Evolutionary conservation across 2,113 vertebrate species (phyloP).

Genomic region (Austrofundulus limnaeus): DNA sequence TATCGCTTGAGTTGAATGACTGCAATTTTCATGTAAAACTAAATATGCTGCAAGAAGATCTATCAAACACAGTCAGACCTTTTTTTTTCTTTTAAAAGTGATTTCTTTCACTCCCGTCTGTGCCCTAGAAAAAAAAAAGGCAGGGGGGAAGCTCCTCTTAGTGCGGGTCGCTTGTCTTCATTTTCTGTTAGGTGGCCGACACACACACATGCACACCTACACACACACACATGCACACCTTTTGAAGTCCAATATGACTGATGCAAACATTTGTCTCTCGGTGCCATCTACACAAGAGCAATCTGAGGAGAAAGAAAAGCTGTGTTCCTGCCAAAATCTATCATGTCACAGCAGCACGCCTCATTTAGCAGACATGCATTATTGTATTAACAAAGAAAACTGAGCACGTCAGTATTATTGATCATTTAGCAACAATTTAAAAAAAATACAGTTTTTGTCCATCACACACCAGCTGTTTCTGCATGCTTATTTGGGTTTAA

Average conservation of each 20-base stretch:
- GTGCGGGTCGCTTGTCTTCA: conserved; percentile 56
- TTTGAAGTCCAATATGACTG: conserved; percentile 34
- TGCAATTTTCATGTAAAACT: conserved; percentile 68
- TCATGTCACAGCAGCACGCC: conserved; percentile 32
- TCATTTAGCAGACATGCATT: conserved; percentile 12
- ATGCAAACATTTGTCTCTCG: conserved; percentile 45
- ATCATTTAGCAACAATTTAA: conserved; percentile 6
- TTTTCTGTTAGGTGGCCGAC: conserved; percentile 38
- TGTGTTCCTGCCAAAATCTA: conserved; percentile 42
- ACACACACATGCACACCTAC: neutral
- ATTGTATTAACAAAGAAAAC: conserved; percentile 12
- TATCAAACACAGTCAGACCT: conserved; percentile 45
- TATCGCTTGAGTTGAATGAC: conserved; percentile 61
- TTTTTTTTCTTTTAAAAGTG: conserved; percentile 23
- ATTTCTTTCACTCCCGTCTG: neutral
- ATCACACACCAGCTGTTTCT: neutral
- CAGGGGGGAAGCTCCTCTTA: conserved; percentile 38
- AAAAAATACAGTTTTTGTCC: neutral
- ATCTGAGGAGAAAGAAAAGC: conserved; percentile 47
- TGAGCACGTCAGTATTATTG: neutral
- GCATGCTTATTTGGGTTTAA: neutral
- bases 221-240: conserved; percentile 7
- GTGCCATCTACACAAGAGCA: conserved; percentile 20
- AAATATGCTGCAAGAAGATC: conserved; percentile 58
- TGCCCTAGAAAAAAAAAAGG: conserved; percentile 12